Conservation (phyloP, 2,113 vertebrate species). For the Hucho hucho region DNA sequence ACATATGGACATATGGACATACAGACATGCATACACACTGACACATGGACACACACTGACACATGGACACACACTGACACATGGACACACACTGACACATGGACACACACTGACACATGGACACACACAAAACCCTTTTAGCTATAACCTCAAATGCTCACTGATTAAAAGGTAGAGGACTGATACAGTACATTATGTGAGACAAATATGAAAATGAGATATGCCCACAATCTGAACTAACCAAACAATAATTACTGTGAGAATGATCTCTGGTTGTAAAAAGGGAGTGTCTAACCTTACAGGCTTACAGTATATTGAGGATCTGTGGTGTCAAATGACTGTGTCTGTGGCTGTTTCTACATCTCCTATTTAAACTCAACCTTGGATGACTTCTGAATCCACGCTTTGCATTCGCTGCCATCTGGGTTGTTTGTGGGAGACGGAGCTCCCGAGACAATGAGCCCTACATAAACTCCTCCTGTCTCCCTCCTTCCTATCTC, state of each 20-base stretch:
- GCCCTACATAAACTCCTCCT: neutral
- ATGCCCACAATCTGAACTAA: neutral
- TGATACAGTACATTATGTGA: neutral
- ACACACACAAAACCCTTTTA: conserved; percentile 2
- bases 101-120: conserved; percentile 9
- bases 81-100: conserved; percentile 20
- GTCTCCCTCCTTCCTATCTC: too few relatives aligned
- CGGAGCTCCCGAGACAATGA: neutral
- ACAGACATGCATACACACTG: conserved; percentile 30
- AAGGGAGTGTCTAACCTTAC: neutral
- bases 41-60: neutral
- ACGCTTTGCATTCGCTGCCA: neutral
- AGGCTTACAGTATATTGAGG: neutral
- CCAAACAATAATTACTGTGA: neutral
- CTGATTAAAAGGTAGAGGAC: conserved; percentile 9
- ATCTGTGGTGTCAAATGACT: neutral
- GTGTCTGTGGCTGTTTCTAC: neutral
- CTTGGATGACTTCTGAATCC: neutral
- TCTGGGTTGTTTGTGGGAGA: conserved; percentile 16
- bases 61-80: neutral
- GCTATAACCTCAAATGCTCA: conserved; percentile 26
- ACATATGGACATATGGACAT: conserved; percentile 29
- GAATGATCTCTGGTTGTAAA: neutral
- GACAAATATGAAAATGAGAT: neutral
- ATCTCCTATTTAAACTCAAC: conserved; percentile 3